Evolutionary conservation across 2,113 vertebrate species (phyloP), one percentile per base, ranked within the genome.

Genomic region (Forbesichthys agassizii): DNA sequence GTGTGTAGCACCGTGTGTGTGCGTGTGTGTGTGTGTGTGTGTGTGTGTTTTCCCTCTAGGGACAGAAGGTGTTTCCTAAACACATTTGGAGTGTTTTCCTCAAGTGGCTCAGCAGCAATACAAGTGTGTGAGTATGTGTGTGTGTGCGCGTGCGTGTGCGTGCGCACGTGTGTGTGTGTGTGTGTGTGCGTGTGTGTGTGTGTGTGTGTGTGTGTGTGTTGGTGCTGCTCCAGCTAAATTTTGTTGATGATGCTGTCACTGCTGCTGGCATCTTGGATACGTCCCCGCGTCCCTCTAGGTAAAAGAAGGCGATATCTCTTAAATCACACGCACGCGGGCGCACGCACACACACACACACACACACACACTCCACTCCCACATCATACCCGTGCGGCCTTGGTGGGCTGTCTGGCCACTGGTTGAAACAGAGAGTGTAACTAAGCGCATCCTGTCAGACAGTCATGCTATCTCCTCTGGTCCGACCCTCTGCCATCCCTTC

Each of bases 361-460:
- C 61, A 63, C 61, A 63, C 61, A 48, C 61, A 63, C 42, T 27
- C 33, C 27, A 56, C 53, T 47, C 12, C 51, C 18, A 11, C 42
- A 18, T 78, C 62, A 84, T 71, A 69, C 68, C 72, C 82, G 84
- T 83, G 83, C 81, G 78, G 85, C 84, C 84, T 82, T 86, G 88
- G 79, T 83, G 84, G 77, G 82, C 79, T 87, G 84, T 84, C 79
- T 75, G 69, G 63, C 67, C 66, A 69, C 73, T 83, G 59, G 79
- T 89, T 82, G 80, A 81, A 90, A 90, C 78, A 73, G 60, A 80
- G 86, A 88, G 88, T 86, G 89, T 92, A 91, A 93, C 90, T 90
- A 91, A 90, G 90, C 92, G 87, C 87, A 89, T 92, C 92, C 85
- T 92, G 90, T 92, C 89, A 89, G 88, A 91, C 89, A 89, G 91